phyloP scores from a whole-genome alignment of 2,113 vertebrate species.

The Herpetotheres cachinnans region DNA sequence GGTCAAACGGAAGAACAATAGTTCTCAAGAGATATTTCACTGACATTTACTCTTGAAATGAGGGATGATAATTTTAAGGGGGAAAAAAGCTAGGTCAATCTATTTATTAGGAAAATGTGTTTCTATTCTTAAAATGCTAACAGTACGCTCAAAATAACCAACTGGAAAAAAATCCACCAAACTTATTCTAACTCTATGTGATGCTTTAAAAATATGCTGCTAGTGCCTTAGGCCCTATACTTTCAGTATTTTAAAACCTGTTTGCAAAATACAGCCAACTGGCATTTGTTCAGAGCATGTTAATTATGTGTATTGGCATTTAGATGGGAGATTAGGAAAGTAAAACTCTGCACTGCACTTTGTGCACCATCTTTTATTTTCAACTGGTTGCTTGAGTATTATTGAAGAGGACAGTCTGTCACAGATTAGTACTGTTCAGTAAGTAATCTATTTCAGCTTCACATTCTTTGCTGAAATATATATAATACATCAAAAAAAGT shows the following conservation, averaged over 20 bases:
- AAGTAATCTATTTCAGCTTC: slow-evolving; percentile 13
- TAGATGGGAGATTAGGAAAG: neutral
- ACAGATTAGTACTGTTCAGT: slow-evolving; percentile 18
- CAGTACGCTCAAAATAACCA: neutral
- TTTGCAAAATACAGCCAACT: neutral
- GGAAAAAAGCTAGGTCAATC: neutral
- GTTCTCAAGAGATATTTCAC: neutral
- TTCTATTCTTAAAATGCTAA: neutral
- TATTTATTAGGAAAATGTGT: neutral
- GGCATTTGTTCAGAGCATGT: neutral
- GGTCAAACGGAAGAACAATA: neutral
- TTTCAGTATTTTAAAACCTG: slow-evolving; percentile 25
- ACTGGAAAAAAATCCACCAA: no score
- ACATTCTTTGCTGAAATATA: slow-evolving; percentile 41
- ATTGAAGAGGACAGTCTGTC: slow-evolving; percentile 32
- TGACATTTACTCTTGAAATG: neutral
- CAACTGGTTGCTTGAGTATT: slow-evolving; percentile 2
- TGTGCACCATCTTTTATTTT: slow-evolving; percentile 10
- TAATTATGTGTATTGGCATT: slow-evolving; percentile 10
- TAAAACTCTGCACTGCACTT: neutral
- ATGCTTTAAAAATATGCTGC: neutral
- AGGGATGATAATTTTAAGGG: neutral
- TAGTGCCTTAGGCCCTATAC: neutral
- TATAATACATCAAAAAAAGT: slow-evolving; percentile 43
- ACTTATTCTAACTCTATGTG: neutral